Percentiles rank a stretch among this genome's conserved stretches.
phyloP scores from a whole-genome alignment of 1,140 invertebrate species.

The Anastrepha obliqua region DNA sequence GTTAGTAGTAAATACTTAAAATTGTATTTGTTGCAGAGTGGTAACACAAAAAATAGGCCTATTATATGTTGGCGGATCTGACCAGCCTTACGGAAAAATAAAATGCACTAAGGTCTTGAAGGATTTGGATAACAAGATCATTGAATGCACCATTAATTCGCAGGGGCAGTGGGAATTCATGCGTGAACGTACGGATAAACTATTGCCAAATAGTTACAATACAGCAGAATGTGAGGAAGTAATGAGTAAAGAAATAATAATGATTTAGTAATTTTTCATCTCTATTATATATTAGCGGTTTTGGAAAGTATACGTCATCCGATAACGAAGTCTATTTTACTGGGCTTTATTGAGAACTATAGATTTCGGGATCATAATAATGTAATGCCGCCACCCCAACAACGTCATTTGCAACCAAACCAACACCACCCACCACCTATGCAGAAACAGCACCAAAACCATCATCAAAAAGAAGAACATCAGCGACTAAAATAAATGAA shows the following conservation, averaged over 20 bases:
- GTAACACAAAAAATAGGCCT: slow-evolving; percentile 84
- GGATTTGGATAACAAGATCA: slow-evolving; percentile 92
- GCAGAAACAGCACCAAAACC: slow-evolving; percentile 38
- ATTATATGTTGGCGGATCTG: slow-evolving; percentile 86
- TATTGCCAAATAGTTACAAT: slow-evolving; percentile 91
- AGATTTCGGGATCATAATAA: slow-evolving; percentile 79
- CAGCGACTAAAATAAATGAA: slow-evolving; percentile 47
- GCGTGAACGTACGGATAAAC: slow-evolving; percentile 97
- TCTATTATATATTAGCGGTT: slow-evolving; percentile 78
- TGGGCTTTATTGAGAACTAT: slow-evolving; percentile 83
- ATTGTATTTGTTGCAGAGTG: slow-evolving; percentile 77
- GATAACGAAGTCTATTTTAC: slow-evolving; percentile 86
- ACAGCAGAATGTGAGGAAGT: slow-evolving; percentile 84
- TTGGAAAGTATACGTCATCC: slow-evolving; percentile 84
- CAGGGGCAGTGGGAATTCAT: slow-evolving; percentile 93
- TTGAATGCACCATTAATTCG: slow-evolving; percentile 91
- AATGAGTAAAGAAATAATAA: not conserved
- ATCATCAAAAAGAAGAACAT: slow-evolving; percentile 26
- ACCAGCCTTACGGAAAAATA: slow-evolving; percentile 82
- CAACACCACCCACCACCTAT: slow-evolving; percentile 28
- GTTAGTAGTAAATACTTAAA: not conserved
- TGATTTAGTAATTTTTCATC: slow-evolving; percentile 53
- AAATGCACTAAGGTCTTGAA: slow-evolving; percentile 86
- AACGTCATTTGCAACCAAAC: slow-evolving; percentile 16
- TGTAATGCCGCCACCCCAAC: slow-evolving; percentile 80